These are phyloP conservation scores for Anthopleura sola DNA, from an alignment of 64 coral and sea anemone genomes.

Conservation along the genomic window DNA sequence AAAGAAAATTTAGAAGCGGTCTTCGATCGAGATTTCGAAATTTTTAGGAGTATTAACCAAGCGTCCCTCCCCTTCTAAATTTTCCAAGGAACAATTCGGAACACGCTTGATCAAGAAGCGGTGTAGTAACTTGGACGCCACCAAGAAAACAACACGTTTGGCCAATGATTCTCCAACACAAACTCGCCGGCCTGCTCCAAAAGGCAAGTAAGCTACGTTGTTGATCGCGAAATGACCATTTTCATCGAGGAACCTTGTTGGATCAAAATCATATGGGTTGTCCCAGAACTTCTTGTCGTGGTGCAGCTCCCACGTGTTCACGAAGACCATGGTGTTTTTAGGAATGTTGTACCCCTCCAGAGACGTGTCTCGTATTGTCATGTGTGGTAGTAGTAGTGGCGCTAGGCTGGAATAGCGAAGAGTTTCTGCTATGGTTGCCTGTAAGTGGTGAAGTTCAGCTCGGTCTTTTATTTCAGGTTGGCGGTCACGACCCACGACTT, in stretches of 20 bases:
- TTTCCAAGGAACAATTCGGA: background rate
- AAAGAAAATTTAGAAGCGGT: background rate
- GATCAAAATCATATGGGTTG: slow-evolving; percentile 66
- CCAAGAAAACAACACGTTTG: background rate
- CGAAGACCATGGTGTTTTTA: slow-evolving; percentile 56
- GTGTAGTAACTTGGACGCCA: background rate
- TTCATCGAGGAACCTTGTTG: slow-evolving; percentile 64
- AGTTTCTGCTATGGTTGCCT: slow-evolving; percentile 32
- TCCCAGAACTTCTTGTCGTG: slow-evolving; percentile 64
- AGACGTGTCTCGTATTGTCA: slow-evolving; percentile 35
- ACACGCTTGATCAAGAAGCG: background rate
- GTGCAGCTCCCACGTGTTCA: slow-evolving; percentile 65
- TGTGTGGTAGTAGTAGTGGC: slow-evolving; percentile 68
- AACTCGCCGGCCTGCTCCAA: background rate
- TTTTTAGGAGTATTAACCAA: background rate
- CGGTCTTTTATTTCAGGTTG: background rate
- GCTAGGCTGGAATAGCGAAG: slow-evolving; percentile 37
- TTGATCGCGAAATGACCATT: slow-evolving; percentile 8
- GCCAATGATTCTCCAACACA: slow-evolving; percentile 10
- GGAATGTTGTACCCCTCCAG: slow-evolving; percentile 65
- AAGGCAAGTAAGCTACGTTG: background rate
- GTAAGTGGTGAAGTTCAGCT: slow-evolving; percentile 4
- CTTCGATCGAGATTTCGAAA: background rate
- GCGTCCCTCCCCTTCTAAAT: background rate
- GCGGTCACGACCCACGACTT: background rate